Conservation (phyloP, 1,140 invertebrate genomes). For the Lepidurus arcticus region DNA sequence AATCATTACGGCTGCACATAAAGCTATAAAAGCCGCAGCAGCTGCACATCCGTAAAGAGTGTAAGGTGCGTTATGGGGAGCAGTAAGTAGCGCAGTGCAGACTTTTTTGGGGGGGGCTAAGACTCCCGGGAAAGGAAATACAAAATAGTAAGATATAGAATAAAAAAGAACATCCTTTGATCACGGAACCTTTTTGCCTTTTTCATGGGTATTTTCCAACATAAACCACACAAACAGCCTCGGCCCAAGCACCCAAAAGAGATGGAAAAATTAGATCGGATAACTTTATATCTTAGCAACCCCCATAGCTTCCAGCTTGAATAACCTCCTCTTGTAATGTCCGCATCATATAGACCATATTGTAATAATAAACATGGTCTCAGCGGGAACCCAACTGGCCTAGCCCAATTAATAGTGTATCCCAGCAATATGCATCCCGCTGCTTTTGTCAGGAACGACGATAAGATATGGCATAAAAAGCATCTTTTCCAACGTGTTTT, state of each 20-base stretch:
- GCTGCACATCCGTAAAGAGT: not conserved
- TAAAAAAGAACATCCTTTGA: no score
- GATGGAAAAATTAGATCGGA: not conserved
- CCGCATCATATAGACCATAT: not conserved
- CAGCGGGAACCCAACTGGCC: slow-evolving; percentile 2
- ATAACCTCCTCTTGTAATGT: not conserved
- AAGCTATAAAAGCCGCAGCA: slow-evolving; percentile 12
- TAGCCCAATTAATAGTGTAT: slow-evolving; percentile 19
- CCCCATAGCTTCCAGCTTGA: not conserved
- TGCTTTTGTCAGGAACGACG: not conserved
- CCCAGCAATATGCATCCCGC: slow-evolving; percentile 16
- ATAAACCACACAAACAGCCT: no score
- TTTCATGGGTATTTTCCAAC: no score
- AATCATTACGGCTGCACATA: slow-evolving; percentile 12
- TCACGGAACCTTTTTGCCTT: no score
- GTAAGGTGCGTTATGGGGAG: not conserved
- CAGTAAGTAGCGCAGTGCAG: no score
- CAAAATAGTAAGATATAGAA: no score
- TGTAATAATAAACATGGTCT: slow-evolving; percentile 16
- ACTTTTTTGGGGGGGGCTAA: no score
- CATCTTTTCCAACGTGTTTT: not conserved
- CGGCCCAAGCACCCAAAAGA: not conserved
- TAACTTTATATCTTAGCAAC: slow-evolving; percentile 13
- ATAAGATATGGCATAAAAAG: not conserved
- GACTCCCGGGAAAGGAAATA: no score